phyloP scores from a whole-genome alignment of 37 sponge, comb jelly and placozoan genomes.

The Corticium candelabrum region DNA sequence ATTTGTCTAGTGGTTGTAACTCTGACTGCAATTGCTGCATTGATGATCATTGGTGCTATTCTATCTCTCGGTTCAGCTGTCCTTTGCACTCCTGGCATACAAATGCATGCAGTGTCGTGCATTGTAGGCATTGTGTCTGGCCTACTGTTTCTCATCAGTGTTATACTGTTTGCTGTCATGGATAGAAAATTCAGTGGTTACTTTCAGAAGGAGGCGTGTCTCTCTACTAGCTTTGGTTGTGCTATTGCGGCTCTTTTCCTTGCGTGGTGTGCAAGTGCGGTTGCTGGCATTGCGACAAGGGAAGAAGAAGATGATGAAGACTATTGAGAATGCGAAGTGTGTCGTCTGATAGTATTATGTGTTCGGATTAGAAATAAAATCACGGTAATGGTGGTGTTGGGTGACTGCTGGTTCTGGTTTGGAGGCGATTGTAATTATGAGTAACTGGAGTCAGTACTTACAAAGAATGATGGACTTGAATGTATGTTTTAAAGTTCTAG shows the following conservation, averaged over 20 bases:
- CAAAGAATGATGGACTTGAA: too few relatives aligned
- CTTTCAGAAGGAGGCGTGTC: background rate
- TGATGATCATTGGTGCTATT: background rate
- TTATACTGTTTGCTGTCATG: background rate
- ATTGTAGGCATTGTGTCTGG: background rate
- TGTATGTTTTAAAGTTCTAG: too few relatives aligned
- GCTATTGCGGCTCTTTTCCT: background rate
- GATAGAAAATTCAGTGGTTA: background rate
- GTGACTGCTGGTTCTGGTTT: too few relatives aligned
- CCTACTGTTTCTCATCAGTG: background rate
- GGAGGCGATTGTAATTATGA: too few relatives aligned
- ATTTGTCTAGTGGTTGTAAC: background rate
- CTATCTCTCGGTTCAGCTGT: background rate
- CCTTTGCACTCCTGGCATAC: background rate
- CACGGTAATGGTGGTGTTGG: too few relatives aligned
- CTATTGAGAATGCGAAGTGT: too few relatives aligned
- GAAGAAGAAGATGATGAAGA: background rate
- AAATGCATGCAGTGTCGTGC: background rate
- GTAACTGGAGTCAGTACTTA: too few relatives aligned
- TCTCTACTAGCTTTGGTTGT: background rate
- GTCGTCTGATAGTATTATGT: too few relatives aligned
- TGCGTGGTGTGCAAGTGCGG: background rate
- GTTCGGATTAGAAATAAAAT: too few relatives aligned
- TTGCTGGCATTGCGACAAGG: background rate
- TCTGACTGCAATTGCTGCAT: background rate